Base-by-base conservation (phyloP, 2,797 vertebrate genomes). In the Acanthurus lineatus region DNA sequence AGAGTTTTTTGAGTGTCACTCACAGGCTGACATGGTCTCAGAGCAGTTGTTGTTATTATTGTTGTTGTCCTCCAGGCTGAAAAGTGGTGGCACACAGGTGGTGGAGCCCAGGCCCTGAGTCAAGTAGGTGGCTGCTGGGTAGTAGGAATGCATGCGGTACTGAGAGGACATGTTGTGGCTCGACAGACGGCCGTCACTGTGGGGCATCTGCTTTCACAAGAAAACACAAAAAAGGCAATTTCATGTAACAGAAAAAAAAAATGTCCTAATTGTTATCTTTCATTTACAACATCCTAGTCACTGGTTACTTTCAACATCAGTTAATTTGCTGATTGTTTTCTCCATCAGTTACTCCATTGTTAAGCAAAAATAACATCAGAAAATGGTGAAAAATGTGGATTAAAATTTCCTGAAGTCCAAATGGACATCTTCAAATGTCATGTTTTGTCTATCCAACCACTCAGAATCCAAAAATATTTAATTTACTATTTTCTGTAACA, bases 111-210 rank as follows among this genome's bases (percentile, higher is more conserved):
- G 83, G 3, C 96, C 96, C 91, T 97, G 98, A 66, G 96, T 94
- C 91, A 97, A 89, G 92, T 97, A 98, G 56, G 97, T 94, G 40
- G 96, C 83, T 3, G 96, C 91, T 0, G 97, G 95, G 82, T 98
- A 98, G 90, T 97, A 99, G 42, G 97, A 96, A 72, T 97, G 97
- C 97, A 98, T 96, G 82, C 91, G 92, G 93, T 98, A 99, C 94
- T 97, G 97, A 14, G 97, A 95, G 54, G 96, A 89, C 92, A 97
- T 5, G 0, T 93, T 75, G 11, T 97, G 97, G 78, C 93, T 81
- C 0, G 94, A 80, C 79, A 96, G 83, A 25, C 93, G 93, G 62
- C 93, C 94, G 44, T 99, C 97, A 12, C 91, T 76, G 47, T 86
- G 94, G 61, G 97, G 96, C 93, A 97, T 93, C 96, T 97, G 80